phyloP scores from a whole-genome alignment of 1,140 invertebrate species.

The Rhopalosiphum maidis region DNA sequence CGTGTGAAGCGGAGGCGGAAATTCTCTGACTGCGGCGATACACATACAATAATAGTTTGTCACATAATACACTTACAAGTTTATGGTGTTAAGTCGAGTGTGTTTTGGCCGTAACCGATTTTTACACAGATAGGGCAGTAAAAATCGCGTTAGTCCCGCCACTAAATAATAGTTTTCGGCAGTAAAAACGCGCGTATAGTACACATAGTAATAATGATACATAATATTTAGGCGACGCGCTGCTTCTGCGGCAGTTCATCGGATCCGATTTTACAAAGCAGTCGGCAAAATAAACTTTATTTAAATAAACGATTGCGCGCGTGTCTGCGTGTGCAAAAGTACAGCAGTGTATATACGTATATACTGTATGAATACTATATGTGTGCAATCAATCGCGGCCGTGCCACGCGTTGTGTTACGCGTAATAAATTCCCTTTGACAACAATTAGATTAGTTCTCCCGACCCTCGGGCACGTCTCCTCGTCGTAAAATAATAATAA shows the following conservation, averaged over 20 bases:
- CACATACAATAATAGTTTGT: background rate
- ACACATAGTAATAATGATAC: background rate
- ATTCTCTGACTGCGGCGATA: background rate
- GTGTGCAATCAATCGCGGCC: background rate
- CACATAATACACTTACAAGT: background rate
- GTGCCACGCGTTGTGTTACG: background rate
- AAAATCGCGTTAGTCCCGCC: background rate
- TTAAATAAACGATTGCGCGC: background rate
- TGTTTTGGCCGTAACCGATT: background rate
- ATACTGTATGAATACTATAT: too few relatives aligned
- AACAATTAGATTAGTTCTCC: slow-evolving; percentile 30
- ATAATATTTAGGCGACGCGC: background rate
- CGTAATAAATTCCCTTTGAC: slow-evolving; percentile 42
- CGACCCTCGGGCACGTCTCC: background rate
- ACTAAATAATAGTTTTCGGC: background rate
- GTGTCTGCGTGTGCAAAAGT: too few relatives aligned
- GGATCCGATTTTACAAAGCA: background rate
- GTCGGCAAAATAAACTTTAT: slow-evolving; percentile 9
- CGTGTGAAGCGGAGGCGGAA: background rate
- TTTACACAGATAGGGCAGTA: background rate
- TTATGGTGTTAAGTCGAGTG: background rate
- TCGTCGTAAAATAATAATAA: slow-evolving; percentile 16
- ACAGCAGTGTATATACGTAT: too few relatives aligned
- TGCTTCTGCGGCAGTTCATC: background rate
- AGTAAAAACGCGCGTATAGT: background rate